A percentile compares a stretch with the other conserved stretches of the same genome.
phyloP scores from a whole-genome alignment of 2,113 vertebrate species.

The Phylloscopus trochilus region DNA sequence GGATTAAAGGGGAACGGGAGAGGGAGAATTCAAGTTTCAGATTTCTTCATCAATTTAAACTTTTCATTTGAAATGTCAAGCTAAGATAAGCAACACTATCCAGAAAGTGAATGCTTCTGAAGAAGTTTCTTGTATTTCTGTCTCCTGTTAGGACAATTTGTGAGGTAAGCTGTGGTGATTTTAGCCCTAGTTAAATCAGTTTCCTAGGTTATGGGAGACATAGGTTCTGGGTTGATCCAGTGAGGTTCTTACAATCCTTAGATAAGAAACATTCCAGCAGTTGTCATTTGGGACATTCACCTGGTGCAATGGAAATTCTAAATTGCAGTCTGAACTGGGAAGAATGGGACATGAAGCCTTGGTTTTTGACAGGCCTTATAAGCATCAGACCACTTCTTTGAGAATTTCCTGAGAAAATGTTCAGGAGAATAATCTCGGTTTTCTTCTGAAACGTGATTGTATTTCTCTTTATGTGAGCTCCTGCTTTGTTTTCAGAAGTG shows the following conservation, averaged over 20 bases:
- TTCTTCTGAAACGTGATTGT: neutral
- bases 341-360: neutral
- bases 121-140: neutral
- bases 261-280: neutral
- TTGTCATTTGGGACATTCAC: neutral
- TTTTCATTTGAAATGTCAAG: constrained; percentile 1
- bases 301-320: neutral
- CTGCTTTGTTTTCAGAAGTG: neutral
- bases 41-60: neutral
- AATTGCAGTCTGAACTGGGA: neutral
- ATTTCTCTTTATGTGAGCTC: neutral
- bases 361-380: neutral
- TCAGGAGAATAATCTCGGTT: neutral
- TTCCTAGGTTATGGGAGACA: neutral
- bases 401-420: neutral
- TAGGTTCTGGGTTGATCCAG: neutral
- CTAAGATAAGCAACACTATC: neutral
- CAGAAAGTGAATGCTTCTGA: neutral
- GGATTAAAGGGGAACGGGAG: neutral
- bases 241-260: neutral
- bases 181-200: neutral
- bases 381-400: neutral
- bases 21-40: neutral
- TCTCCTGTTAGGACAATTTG: neutral
- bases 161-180: neutral